A percentile compares a stretch with the other conserved stretches of the same genome.
These are phyloP conservation scores for Macrotus californicus DNA, from an alignment of 2,113 vertebrate genomes.

Conservation along the genomic window DNA sequence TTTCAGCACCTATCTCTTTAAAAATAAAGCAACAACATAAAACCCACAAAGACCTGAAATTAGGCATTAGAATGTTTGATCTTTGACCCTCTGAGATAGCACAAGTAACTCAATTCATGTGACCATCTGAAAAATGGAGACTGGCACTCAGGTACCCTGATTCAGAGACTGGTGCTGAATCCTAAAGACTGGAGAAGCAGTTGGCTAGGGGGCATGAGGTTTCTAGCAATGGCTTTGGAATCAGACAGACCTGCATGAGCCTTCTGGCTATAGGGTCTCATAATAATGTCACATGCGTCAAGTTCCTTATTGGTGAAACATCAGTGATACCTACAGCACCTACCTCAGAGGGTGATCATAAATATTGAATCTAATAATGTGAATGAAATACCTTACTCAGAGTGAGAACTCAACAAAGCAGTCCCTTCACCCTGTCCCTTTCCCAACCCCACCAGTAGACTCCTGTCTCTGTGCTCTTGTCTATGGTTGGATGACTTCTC, in stretches of 20 bases:
- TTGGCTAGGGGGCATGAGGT: accelerated
- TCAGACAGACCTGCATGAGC: background rate
- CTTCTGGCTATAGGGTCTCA: background rate
- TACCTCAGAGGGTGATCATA: background rate
- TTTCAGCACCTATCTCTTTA: background rate
- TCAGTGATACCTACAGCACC: background rate
- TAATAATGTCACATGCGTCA: background rate
- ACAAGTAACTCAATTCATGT: background rate
- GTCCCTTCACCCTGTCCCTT: accelerated
- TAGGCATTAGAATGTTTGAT: background rate
- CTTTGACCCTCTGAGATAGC: background rate
- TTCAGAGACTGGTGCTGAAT: background rate
- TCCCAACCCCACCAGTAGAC: accelerated
- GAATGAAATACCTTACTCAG: background rate
- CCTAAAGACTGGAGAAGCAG: accelerated
- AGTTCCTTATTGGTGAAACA: background rate
- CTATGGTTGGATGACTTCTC: background rate
- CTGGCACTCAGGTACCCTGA: background rate
- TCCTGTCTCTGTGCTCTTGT: background rate
- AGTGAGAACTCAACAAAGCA: background rate
- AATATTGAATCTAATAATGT: background rate
- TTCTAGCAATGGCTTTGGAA: background rate
- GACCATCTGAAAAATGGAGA: background rate
- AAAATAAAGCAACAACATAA: background rate
- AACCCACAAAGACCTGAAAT: background rate